phyloP scores from a whole-genome alignment of 2,113 vertebrate species.

The Ciconia maguari region DNA sequence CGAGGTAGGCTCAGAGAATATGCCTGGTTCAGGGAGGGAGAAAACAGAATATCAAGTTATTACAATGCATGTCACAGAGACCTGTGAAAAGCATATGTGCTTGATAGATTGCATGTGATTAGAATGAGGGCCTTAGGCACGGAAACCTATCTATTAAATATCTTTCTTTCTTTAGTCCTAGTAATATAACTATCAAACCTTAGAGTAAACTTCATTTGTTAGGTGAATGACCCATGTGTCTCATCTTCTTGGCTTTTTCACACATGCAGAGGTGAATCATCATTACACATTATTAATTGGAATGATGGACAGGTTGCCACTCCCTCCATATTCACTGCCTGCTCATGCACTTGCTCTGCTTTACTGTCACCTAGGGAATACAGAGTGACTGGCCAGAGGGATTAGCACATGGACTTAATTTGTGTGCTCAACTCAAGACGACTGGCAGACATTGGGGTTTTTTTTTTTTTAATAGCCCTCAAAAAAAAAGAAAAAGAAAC shows the following conservation, averaged over 20 bases:
- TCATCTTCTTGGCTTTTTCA: not conserved
- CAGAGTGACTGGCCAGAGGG: not conserved
- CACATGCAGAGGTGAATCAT: not conserved
- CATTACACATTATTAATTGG: not conserved
- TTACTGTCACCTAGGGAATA: not conserved
- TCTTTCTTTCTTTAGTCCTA: not conserved
- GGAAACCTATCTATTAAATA: conserved; percentile 16
- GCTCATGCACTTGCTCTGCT: not conserved
- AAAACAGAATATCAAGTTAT: conserved; percentile 14
- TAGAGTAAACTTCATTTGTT: conserved; percentile 46
- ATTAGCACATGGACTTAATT: not conserved
- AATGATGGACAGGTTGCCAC: not conserved
- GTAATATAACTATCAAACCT: conserved; percentile 24
- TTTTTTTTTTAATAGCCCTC: not conserved
- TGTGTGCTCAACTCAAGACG: not conserved
- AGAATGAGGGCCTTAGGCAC: not conserved
- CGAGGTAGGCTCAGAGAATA: not conserved
- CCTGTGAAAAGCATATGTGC: conserved; percentile 6
- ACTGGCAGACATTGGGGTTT: not conserved
- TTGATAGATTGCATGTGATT: conserved; percentile 9
- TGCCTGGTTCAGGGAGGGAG: not conserved
- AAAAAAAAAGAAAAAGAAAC: not conserved
- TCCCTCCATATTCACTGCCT: not conserved
- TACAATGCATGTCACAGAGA: not conserved
- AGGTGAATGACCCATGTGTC: not conserved